Evolutionary conservation across 2,888 invertebrate genomes (phyloP).

Genomic region (Caenorhabditis uteleia): DNA sequence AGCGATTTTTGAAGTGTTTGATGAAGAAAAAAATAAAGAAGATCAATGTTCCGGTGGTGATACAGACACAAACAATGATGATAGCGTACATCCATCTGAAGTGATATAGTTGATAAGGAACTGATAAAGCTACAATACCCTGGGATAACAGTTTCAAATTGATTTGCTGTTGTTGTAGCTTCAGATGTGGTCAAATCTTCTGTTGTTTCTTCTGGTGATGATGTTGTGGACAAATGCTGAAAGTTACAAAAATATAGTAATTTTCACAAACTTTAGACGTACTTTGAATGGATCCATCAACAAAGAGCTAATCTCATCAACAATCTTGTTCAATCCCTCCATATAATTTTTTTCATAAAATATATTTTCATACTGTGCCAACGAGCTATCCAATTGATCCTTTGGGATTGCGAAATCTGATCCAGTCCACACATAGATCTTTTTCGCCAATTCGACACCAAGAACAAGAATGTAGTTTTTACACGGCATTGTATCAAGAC

Average conservation of each 20-base stretch:
- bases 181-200: conserved; percentile 22
- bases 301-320: conserved; percentile 65
- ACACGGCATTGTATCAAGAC: conserved; percentile 56
- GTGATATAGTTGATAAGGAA: neutral
- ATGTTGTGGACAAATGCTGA: conserved; percentile 16
- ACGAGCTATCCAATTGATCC: conserved; percentile 54
- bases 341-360: conserved; percentile 67
- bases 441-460: conserved; percentile 64
- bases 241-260: too few relatives aligned
- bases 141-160: conserved; percentile 30
- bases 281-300: conserved; percentile 61
- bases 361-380: conserved; percentile 59
- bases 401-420: conserved; percentile 59
- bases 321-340: conserved; percentile 66
- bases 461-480: conserved; percentile 65
- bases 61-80: conserved; percentile 22
- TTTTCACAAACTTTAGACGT: too few relatives aligned
- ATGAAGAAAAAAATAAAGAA: conserved; percentile 22
- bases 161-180: conserved; percentile 7
- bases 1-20: conserved; percentile 19
- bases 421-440: conserved; percentile 66
- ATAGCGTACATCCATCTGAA: conserved; percentile 45
- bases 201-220: conserved; percentile 18
- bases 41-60: conserved; percentile 15
- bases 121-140: conserved; percentile 10